Base-by-base conservation (phyloP, 1,140 invertebrate genomes). In the Drosophila lacertosa region DNA sequence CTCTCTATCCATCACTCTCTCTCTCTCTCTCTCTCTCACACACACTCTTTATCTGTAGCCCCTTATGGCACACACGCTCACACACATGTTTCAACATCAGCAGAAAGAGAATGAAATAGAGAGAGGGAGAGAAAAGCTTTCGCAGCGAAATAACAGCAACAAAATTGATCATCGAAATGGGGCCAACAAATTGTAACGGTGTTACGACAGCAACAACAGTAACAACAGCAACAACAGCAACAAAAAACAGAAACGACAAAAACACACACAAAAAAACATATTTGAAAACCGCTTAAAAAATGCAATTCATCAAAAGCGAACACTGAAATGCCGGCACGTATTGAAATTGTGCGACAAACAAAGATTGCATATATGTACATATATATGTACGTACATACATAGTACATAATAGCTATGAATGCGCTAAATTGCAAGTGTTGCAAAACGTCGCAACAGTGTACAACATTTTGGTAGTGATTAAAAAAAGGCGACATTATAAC, bases 371-470 rank as follows among this genome's bases (percentile, higher is more conserved):
- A 42, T 15, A 67, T 44, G 2, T 15, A 22, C 5, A 20, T 11
- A 24, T 22, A 29, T 45, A 54, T 26, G 62, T 11, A 20, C 16
- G 13, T 26, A 15, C 24, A 16, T 29, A 29, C 20, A 42, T 26
- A n/a, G 5, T 22, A 22, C 45, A 29, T 48, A 26, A 22, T 20
- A 42, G 18, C 9, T 44, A 16, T 13, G n/a, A 18, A 44, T 40
- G 32, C 22, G 40, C 44, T 70, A 44, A 39, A 37, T 66, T 47
- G 64, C 54, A 47, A 66, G 66, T 51, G 42, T 47, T 72, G 69
- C 54, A 50, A 67, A 63, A 57, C 66, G 63, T 54, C 45, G 68
- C 77, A 62, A 72, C 69, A 71, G 63, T 63, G 70, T 75, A 83
- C 82, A 82, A 82, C 71, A 78, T 50, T 55, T 48, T 55, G 35